phyloP scores from a whole-genome alignment of 2,888 invertebrate species.

The Polia nebulosa region DNA sequence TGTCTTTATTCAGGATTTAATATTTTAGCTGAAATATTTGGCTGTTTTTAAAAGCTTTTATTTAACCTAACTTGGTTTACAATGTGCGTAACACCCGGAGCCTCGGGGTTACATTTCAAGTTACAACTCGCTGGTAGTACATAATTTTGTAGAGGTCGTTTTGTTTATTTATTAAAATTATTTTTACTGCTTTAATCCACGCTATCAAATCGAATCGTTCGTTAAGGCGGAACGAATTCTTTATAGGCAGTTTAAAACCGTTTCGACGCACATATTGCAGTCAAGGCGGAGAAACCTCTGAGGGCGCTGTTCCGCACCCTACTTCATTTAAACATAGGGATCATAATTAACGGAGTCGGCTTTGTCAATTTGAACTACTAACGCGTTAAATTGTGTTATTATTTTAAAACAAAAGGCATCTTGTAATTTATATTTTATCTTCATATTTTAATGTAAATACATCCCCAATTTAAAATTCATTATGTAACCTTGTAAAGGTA shows the following conservation, averaged over 20 bases:
- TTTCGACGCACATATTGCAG: conserved; percentile 82
- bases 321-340: conserved; percentile 74
- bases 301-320: conserved; percentile 66
- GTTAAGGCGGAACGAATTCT: conserved; percentile 86
- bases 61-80: conserved; percentile 19
- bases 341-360: conserved; percentile 82
- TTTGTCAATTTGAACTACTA: conserved; percentile 79
- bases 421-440: background rate
- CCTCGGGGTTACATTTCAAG: conserved; percentile 38
- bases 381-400: conserved; percentile 62
- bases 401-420: conserved; percentile 61
- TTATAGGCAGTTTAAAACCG: conserved; percentile 85
- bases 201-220: conserved; percentile 81
- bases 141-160: conserved; percentile 70
- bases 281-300: conserved; percentile 71
- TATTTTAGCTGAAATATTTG: conserved; percentile 19
- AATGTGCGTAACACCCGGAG: conserved; percentile 62
- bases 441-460: conserved; percentile 22
- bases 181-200: conserved; percentile 79
- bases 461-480: conserved; percentile 41
- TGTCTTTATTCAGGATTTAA: conserved; percentile 8
- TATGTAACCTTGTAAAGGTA: conserved; percentile 49
- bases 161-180: conserved; percentile 74
- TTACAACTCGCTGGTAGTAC: conserved; percentile 62
- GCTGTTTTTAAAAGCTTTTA: conserved; percentile 18